Percentiles rank a stretch among this genome's conserved stretches.
These are phyloP conservation scores for Borostomias antarcticus DNA, from an alignment of 2,797 vertebrate genomes.

Conservation along the genomic window DNA sequence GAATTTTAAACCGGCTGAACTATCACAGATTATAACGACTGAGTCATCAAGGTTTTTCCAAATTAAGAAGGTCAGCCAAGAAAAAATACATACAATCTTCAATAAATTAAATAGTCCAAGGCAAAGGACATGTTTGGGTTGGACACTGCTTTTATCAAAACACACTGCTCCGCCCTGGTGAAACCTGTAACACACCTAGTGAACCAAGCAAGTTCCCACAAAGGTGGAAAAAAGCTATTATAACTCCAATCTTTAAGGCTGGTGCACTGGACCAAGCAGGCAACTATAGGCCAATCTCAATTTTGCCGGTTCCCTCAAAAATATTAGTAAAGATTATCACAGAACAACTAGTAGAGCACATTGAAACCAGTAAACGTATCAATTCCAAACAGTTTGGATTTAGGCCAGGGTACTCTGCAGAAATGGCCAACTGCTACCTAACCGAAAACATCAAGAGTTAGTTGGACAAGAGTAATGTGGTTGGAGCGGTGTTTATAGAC, in stretches of 20 bases:
- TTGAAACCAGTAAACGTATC: neutral
- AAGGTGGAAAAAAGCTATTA: constrained; percentile 16
- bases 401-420: too few relatives aligned
- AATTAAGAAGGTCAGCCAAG: constrained; percentile 6
- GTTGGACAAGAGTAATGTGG: too few relatives aligned
- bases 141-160: constrained; percentile 15
- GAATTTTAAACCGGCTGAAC: constrained; percentile 9
- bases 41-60: neutral
- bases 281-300: neutral
- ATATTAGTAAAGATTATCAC: neutral
- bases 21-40: neutral
- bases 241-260: constrained; percentile 6
- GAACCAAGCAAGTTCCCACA: constrained; percentile 9
- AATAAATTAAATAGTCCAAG: constrained; percentile 11
- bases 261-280: neutral
- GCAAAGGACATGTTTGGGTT: constrained; percentile 24
- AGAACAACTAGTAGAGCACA: neutral
- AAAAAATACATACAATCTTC: constrained; percentile 7
- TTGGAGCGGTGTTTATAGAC: too few relatives aligned
- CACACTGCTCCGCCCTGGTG: neutral
- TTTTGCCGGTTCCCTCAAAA: too few relatives aligned
- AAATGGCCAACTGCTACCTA: neutral
- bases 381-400: too few relatives aligned
- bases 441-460: too few relatives aligned
- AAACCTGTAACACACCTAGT: constrained; percentile 4